A percentile compares a stretch with the other conserved stretches of the same genome.
phyloP scores from a whole-genome alignment of 2,888 invertebrate species.

The Oscheius onirici region DNA sequence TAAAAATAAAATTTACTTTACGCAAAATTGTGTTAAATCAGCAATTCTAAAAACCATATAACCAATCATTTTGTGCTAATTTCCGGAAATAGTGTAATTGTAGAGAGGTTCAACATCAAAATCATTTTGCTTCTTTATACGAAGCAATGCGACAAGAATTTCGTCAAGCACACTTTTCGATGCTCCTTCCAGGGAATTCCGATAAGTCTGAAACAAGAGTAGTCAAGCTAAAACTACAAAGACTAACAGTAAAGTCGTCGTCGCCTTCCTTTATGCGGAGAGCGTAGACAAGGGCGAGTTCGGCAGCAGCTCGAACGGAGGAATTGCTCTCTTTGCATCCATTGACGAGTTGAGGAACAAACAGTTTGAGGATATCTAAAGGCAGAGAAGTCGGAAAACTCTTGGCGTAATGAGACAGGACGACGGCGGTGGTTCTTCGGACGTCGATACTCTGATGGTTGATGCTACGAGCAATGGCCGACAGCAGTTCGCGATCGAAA shows the following conservation, averaged over 20 bases:
- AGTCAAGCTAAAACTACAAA: not conserved
- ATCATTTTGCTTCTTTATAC: no score
- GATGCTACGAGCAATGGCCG: constrained; percentile 74
- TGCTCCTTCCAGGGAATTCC: no score
- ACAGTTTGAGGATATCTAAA: constrained; percentile 70
- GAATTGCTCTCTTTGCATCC: constrained; percentile 98
- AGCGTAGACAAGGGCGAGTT: constrained; percentile 87
- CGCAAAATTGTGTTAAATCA: no score
- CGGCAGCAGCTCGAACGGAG: constrained; percentile 91
- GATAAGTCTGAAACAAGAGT: constrained; percentile 6
- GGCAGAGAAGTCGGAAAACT: constrained; percentile 31
- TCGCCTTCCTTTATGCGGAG: constrained; percentile 82
- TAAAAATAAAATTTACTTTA: no score
- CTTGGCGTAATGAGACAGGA: constrained; percentile 44
- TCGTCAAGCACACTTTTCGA: no score
- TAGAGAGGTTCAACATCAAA: no score
- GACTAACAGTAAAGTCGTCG: constrained; percentile 51
- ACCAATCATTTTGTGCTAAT: no score
- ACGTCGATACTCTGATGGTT: constrained; percentile 87
- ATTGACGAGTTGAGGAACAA: constrained; percentile 91
- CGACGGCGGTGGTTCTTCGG: constrained; percentile 42
- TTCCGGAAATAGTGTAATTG: no score
- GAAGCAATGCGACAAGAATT: no score
- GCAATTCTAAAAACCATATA: no score
- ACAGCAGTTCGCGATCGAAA: constrained; percentile 85